Percentiles rank a stretch among this genome's conserved stretches.
Conservation (phyloP, 2,113 vertebrate genomes). For the Erythrolamprus reginae region DNA sequence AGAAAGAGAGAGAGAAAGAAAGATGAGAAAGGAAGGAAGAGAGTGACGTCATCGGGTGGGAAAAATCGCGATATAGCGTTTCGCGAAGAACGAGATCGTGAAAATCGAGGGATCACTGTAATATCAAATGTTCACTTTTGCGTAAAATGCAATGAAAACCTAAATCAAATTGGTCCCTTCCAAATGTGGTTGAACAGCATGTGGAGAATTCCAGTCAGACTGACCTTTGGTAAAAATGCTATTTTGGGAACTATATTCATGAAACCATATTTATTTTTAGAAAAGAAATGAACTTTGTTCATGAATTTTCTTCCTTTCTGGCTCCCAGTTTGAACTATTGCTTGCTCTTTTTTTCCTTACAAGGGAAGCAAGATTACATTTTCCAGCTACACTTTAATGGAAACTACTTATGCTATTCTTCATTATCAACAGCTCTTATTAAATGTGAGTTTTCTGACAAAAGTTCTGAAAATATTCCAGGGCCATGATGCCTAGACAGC, state of each 20-base stretch:
- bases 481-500: not conserved
- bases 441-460: not conserved
- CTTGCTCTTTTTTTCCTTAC: not conserved
- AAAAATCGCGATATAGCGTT: no score
- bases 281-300: not conserved
- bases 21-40: no score
- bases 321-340: slow-evolving; percentile 3
- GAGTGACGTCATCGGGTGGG: no score
- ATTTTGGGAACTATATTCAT: not conserved
- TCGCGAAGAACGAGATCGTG: no score
- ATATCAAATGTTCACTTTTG: slow-evolving; percentile 44
- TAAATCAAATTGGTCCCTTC: slow-evolving; percentile 48
- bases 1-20: no score
- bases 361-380: not conserved
- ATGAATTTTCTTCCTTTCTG: not conserved
- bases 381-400: slow-evolving; percentile 9
- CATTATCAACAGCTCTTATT: slow-evolving; percentile 6
- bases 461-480: not conserved
- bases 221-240: not conserved
- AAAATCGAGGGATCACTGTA: no score
- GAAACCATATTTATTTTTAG: not conserved
- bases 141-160: slow-evolving; percentile 73
- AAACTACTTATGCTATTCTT: slow-evolving; percentile 4
- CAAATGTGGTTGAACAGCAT: not conserved
- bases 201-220: not conserved